Conservation (phyloP, 1,140 invertebrate genomes). For the Sitobion miscanthi region DNA sequence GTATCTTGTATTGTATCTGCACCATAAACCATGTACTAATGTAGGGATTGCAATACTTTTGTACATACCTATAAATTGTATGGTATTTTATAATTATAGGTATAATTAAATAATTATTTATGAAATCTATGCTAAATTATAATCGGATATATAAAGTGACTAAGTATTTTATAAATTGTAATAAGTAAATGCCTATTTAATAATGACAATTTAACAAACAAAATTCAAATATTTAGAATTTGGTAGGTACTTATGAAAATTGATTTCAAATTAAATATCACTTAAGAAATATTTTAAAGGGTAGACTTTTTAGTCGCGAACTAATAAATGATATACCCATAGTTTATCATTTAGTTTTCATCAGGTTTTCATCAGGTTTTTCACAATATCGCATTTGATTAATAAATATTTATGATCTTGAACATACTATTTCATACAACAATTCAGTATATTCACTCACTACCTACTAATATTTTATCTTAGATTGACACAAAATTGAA, state of each 20-base stretch:
- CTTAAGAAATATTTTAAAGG: not conserved
- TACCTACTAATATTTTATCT: conserved; percentile 15
- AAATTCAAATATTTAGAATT: not conserved
- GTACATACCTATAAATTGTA: too few species aligned
- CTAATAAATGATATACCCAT: not conserved
- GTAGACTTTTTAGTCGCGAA: not conserved
- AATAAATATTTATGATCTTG: not conserved
- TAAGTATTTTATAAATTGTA: not conserved
- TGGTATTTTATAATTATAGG: not conserved
- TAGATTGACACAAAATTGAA: conserved; percentile 33
- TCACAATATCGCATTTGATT: not conserved
- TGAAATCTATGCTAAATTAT: not conserved
- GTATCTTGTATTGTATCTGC: not conserved
- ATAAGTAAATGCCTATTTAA: not conserved
- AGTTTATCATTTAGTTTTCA: not conserved
- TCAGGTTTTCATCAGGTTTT: not conserved
- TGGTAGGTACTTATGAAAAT: not conserved
- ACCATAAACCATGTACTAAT: not conserved
- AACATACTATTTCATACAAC: not conserved
- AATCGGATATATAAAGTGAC: not conserved
- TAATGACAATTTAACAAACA: not conserved
- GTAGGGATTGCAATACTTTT: too few species aligned
- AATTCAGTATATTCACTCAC: not conserved
- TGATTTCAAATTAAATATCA: not conserved
- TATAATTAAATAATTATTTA: not conserved